Conservation (phyloP, 2,888 invertebrate genomes). For the Lepas anatifera region DNA sequence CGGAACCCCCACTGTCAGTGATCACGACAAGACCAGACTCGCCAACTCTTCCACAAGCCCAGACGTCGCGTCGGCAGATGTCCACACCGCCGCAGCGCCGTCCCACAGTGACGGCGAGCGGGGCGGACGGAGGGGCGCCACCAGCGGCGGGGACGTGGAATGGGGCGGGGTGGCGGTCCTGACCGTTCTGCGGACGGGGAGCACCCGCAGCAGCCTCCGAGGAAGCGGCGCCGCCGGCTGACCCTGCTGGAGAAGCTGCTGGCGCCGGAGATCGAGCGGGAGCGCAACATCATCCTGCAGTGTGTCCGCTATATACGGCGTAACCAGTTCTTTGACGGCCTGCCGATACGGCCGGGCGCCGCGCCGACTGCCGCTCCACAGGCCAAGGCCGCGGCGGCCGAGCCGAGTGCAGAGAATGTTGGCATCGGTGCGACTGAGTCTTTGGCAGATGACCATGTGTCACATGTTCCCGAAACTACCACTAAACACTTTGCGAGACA, state of each 20-base stretch:
- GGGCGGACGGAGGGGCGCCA: background rate
- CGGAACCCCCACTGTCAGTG: too few relatives aligned
- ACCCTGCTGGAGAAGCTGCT: constrained; percentile 9
- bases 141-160: background rate
- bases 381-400: background rate
- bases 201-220: background rate
- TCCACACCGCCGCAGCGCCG: too few relatives aligned
- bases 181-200: background rate
- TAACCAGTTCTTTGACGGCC: background rate
- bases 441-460: too few relatives aligned
- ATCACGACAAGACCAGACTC: too few relatives aligned
- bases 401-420: too few relatives aligned
- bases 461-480: too few relatives aligned
- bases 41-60: too few relatives aligned
- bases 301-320: background rate
- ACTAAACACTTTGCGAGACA: too few relatives aligned
- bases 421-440: too few relatives aligned
- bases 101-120: too few relatives aligned
- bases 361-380: background rate
- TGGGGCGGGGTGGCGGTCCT: background rate
- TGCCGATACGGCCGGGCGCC: background rate
- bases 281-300: constrained; percentile 7
- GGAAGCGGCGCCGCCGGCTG: background rate
- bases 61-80: too few relatives aligned
- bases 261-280: background rate